phyloP scores from a whole-genome alignment of 2,888 invertebrate genomes.

The Seira ritae region DNA sequence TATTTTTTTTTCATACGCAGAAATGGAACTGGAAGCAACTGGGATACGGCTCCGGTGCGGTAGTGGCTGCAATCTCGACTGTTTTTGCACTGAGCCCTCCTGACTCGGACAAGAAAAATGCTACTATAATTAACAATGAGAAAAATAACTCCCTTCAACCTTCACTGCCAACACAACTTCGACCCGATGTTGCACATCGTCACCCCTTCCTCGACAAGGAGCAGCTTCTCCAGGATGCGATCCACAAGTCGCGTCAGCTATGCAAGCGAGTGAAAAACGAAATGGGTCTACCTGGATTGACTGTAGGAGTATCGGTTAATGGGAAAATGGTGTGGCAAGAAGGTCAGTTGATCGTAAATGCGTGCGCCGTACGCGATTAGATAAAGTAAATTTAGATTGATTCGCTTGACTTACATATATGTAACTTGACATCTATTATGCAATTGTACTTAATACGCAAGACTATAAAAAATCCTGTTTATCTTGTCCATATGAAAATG shows the following conservation, averaged over 20 bases:
- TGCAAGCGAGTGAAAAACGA: slow-evolving; percentile 72
- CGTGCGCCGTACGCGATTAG: not conserved
- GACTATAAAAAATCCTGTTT: too few species aligned
- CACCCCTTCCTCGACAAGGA: not conserved
- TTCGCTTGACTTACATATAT: too few species aligned
- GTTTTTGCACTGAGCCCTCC: slow-evolving; percentile 31
- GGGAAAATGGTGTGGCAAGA: slow-evolving; percentile 77
- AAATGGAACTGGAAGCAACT: slow-evolving; percentile 38
- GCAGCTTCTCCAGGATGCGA: slow-evolving; percentile 61
- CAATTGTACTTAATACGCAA: too few species aligned
- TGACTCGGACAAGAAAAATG: not conserved
- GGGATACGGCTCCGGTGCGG: slow-evolving; percentile 34
- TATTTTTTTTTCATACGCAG: not conserved
- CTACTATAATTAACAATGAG: too few species aligned
- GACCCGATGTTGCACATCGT: too few species aligned
- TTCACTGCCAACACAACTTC: too few species aligned
- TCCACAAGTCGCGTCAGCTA: slow-evolving; percentile 68
- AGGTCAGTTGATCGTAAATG: slow-evolving; percentile 74
- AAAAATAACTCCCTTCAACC: too few species aligned
- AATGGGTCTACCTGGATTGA: slow-evolving; percentile 76
- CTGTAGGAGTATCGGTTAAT: slow-evolving; percentile 77
- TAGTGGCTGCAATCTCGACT: slow-evolving; percentile 37
- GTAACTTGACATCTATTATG: too few species aligned
- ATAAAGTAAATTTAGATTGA: not conserved
- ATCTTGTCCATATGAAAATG: not conserved